Percentiles rank a stretch among this genome's conserved stretches.
Conservation (phyloP, 1,140 invertebrate species). For the Pseudomyrmex flavicornis region DNA sequence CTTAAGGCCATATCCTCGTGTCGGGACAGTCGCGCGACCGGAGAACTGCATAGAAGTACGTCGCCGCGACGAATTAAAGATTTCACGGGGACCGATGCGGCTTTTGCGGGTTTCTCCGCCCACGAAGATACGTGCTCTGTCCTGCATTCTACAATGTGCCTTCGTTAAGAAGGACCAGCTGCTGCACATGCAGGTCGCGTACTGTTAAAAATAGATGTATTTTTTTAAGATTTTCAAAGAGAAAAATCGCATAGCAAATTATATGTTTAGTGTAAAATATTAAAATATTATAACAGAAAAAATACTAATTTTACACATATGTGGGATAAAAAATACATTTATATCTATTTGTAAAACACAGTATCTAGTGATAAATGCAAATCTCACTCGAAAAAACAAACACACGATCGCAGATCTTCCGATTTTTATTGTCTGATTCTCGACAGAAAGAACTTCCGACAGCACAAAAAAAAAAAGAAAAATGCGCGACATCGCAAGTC, state of each 20-base stretch:
- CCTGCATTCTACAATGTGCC: slow-evolving; percentile 81
- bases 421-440: neutral
- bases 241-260: neutral
- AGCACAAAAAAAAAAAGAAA: neutral
- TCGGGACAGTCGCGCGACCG: slow-evolving; percentile 76
- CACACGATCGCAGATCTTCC: neutral
- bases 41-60: slow-evolving; percentile 76
- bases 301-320: too few relatives aligned
- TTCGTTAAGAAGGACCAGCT: slow-evolving; percentile 83
- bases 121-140: slow-evolving; percentile 77
- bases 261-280: too few relatives aligned
- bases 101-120: slow-evolving; percentile 84
- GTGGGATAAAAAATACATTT: neutral
- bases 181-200: slow-evolving; percentile 68
- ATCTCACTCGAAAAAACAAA: neutral
- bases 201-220: slow-evolving; percentile 67
- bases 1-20: slow-evolving; percentile 72
- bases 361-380: neutral
- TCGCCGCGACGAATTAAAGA: slow-evolving; percentile 83
- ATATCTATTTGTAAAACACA: neutral
- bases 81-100: slow-evolving; percentile 84
- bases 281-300: too few relatives aligned
- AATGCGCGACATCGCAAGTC: neutral
- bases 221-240: slow-evolving; percentile 61
- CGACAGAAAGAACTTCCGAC: neutral